Evolutionary conservation across 2,113 vertebrate species (phyloP).

Genomic region (Pelecanoides urinatrix): DNA sequence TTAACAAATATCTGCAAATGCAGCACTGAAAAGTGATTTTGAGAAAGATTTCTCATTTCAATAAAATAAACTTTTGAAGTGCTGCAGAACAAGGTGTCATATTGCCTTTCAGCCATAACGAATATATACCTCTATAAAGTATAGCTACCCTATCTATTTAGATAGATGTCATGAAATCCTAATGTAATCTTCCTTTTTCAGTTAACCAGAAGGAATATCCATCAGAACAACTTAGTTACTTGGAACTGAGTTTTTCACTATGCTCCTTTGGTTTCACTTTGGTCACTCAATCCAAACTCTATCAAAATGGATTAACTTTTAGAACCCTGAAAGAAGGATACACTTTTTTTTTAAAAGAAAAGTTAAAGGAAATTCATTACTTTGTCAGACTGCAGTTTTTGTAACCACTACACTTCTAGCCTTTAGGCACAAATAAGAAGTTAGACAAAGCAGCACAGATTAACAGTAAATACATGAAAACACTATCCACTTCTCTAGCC

Average conservation of each 20-base stretch:
- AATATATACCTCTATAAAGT: not conserved
- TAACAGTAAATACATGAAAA: not conserved
- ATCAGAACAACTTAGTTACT: not conserved
- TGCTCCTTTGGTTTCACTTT: not conserved
- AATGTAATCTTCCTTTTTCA: not conserved
- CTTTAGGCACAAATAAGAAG: not conserved
- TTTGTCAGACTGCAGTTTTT: not conserved
- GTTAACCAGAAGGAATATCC: not conserved
- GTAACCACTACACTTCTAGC: not conserved
- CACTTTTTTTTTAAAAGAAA: not conserved
- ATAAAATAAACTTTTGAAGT: not conserved
- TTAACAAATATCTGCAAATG: not conserved
- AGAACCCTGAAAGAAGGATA: not conserved
- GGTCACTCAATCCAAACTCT: not conserved
- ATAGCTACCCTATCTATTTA: not conserved
- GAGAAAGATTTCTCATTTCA: not conserved
- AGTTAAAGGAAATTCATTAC: not conserved
- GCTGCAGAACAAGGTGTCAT: not conserved
- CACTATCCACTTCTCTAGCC: not conserved
- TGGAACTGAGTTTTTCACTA: not conserved
- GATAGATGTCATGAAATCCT: not conserved
- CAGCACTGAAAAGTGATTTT: not conserved
- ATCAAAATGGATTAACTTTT: not conserved
- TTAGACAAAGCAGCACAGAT: not conserved
- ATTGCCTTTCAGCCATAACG: not conserved